Conservation (phyloP, 2,888 invertebrate genomes). For the Cerceris ruficornis region DNA sequence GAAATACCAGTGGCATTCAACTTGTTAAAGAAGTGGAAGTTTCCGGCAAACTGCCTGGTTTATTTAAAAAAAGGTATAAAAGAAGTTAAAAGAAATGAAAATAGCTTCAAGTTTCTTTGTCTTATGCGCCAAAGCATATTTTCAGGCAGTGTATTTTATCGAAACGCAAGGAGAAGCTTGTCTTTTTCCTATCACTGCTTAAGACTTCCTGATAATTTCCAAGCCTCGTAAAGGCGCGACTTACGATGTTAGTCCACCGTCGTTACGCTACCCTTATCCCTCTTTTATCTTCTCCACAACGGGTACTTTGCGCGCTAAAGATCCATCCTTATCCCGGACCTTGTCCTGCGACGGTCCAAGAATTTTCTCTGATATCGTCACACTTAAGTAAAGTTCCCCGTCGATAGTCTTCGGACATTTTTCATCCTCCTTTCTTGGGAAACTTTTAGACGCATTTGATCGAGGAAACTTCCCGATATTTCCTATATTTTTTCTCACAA, state of each 20-base stretch:
- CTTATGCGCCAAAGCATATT: too few species aligned
- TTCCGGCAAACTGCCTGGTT: too few species aligned
- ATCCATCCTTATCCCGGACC: constrained; percentile 43
- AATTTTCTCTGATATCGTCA: constrained; percentile 21
- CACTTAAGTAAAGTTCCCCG: constrained; percentile 1
- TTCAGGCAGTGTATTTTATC: constrained; percentile 21
- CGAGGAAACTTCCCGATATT: background rate
- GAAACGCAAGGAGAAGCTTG: constrained; percentile 23
- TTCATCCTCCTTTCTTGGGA: background rate
- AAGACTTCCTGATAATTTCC: constrained; percentile 56
- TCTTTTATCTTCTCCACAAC: constrained; percentile 52
- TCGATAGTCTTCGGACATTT: background rate
- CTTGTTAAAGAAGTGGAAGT: too few species aligned
- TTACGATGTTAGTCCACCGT: constrained; percentile 70
- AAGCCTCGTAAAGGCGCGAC: constrained; percentile 73
- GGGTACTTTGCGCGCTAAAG: constrained; percentile 39
- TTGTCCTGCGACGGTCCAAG: constrained; percentile 42
- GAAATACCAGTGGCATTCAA: too few species aligned
- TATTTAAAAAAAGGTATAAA: too few species aligned
- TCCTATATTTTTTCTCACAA: background rate
- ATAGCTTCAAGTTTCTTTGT: too few species aligned
- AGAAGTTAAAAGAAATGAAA: too few species aligned
- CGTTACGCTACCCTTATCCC: constrained; percentile 64
- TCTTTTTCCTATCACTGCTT: constrained; percentile 35
- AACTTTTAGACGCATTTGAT: background rate